Conservation (phyloP, 2,888 invertebrate species). For the Alloscopus bannaensis region DNA sequence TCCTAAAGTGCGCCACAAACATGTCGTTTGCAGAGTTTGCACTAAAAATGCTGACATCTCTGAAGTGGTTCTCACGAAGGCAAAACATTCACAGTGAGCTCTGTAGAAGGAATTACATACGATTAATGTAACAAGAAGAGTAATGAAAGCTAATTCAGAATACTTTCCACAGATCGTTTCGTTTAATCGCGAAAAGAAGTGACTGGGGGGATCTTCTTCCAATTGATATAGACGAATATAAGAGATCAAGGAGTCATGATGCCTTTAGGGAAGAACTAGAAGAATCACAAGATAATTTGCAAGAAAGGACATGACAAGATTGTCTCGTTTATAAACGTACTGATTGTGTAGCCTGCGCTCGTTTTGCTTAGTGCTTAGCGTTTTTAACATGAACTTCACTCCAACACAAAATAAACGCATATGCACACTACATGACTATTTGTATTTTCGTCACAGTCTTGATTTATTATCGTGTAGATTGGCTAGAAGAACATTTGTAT, state of each 20-base stretch:
- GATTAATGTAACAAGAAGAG: too few species aligned
- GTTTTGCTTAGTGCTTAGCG: too few species aligned
- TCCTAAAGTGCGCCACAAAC: slow-evolving; percentile 82
- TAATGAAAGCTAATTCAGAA: too few species aligned
- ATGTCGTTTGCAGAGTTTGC: slow-evolving; percentile 87
- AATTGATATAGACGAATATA: slow-evolving; percentile 65
- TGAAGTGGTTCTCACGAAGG: slow-evolving; percentile 85
- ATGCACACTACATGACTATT: too few species aligned
- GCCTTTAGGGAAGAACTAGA: not conserved
- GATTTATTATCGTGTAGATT: too few species aligned
- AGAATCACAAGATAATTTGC: too few species aligned
- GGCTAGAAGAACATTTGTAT: too few species aligned
- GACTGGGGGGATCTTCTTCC: slow-evolving; percentile 90
- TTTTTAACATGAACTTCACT: too few species aligned
- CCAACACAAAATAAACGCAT: too few species aligned
- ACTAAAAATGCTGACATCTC: slow-evolving; percentile 83
- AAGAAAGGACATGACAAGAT: not conserved
- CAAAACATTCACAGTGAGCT: slow-evolving; percentile 84
- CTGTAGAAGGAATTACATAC: too few species aligned
- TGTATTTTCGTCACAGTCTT: too few species aligned
- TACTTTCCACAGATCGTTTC: slow-evolving; percentile 82
- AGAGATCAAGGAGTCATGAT: not conserved
- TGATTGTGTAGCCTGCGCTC: too few species aligned
- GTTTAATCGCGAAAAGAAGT: slow-evolving; percentile 84
- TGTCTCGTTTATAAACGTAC: not conserved